Conservation (phyloP, 2,888 invertebrate genomes). For the Anoncus sp. region DNA sequence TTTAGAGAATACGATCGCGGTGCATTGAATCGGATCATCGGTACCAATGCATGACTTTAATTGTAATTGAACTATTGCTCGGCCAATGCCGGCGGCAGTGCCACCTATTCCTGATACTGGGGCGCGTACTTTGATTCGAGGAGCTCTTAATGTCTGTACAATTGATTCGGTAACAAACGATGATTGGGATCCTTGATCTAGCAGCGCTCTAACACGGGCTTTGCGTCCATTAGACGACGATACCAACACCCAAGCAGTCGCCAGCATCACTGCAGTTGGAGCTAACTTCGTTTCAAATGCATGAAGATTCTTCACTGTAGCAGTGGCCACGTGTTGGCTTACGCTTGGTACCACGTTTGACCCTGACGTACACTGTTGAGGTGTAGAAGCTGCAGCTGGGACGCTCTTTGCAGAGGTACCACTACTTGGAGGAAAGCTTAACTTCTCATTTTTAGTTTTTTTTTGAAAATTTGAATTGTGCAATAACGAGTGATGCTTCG, state of each 20-base stretch:
- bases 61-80: not conserved
- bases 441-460: conserved; percentile 24
- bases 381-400: not conserved
- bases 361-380: too few relatives aligned
- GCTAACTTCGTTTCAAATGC: not conserved
- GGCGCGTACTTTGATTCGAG: conserved; percentile 29
- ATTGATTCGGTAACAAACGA: conserved; percentile 57
- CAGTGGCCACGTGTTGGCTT: too few relatives aligned
- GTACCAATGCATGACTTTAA: conserved; percentile 1
- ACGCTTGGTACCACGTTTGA: too few relatives aligned
- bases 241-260: too few relatives aligned
- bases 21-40: conserved; percentile 12
- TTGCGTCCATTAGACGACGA: conserved; percentile 27
- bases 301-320: too few relatives aligned
- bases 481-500: conserved; percentile 21
- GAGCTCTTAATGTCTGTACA: conserved; percentile 47
- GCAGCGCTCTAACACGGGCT: too few relatives aligned
- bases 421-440: conserved; percentile 4
- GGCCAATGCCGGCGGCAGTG: conserved; percentile 12
- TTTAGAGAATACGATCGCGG: conserved; percentile 24
- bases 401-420: not conserved
- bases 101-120: conserved; percentile 55
- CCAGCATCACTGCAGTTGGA: conserved; percentile 12
- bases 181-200: too few relatives aligned
- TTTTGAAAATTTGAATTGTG: conserved; percentile 5